phyloP scores from a whole-genome alignment of 2,113 vertebrate species.

The Pontoporia blainvillei region DNA sequence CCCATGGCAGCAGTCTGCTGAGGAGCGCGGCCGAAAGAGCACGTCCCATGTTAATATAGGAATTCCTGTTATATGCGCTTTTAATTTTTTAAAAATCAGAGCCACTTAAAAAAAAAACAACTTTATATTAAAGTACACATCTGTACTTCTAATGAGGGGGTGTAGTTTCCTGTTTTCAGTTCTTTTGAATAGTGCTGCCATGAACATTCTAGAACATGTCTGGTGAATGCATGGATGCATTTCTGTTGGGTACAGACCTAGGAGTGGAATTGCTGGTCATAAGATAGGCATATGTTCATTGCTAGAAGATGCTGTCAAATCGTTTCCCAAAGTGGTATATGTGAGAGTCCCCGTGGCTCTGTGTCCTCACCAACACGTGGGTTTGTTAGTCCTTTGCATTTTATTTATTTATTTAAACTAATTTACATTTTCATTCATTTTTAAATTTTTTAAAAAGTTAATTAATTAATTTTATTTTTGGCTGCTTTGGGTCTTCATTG shows the following conservation, averaged over 20 bases:
- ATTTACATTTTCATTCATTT: no score
- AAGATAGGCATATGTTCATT: neutral
- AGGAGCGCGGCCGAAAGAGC: no score
- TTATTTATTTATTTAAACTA: neutral
- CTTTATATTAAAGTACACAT: neutral
- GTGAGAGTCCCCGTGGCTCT: neutral
- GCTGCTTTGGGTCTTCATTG: no score
- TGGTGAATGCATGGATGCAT: neutral
- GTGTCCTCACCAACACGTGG: neutral
- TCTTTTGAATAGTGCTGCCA: neutral
- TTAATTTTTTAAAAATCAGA: neutral
- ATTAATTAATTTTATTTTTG: no score
- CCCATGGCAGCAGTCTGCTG: conserved; percentile 85
- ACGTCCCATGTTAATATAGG: neutral
- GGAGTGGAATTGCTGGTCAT: neutral
- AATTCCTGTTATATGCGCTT: neutral
- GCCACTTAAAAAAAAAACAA: neutral
- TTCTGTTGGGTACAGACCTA: neutral
- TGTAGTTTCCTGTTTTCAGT: neutral
- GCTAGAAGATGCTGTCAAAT: neutral
- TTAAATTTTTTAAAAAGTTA: no score
- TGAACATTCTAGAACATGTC: neutral
- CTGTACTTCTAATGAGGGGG: neutral
- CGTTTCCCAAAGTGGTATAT: neutral
- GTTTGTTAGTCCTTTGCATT: neutral